A percentile compares a stretch with the other conserved stretches of the same genome.
These are phyloP conservation scores for Ectemnius cavifrons DNA, from an alignment of 2,888 invertebrate species.

Conservation along the genomic window DNA sequence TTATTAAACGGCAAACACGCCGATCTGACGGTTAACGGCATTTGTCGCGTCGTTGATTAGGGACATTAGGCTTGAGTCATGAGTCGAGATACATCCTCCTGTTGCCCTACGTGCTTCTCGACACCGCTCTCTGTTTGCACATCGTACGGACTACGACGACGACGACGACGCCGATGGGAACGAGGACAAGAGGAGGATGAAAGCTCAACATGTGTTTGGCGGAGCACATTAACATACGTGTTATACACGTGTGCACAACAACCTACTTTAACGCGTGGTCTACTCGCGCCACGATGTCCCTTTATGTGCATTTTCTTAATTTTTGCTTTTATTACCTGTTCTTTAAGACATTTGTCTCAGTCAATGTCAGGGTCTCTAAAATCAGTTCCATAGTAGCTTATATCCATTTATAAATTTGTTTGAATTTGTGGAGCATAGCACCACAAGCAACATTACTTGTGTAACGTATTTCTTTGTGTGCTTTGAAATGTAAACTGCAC, in stretches of 20 bases:
- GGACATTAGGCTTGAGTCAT: slow-evolving; percentile 31
- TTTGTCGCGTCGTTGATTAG: slow-evolving; percentile 33
- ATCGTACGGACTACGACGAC: not conserved
- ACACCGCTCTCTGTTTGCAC: slow-evolving; percentile 21
- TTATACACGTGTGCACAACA: slow-evolving; percentile 1
- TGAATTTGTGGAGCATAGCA: no score
- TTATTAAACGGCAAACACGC: slow-evolving; percentile 28
- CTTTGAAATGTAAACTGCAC: no score
- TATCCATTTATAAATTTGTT: no score
- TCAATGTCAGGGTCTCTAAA: no score
- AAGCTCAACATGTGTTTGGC: slow-evolving; percentile 26
- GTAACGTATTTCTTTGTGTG: no score
- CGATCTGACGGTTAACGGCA: slow-evolving; percentile 16
- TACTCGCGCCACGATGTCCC: no score
- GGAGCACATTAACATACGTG: slow-evolving; percentile 23
- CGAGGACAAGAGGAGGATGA: slow-evolving; percentile 5
- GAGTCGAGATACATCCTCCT: slow-evolving; percentile 11
- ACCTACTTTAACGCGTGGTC: not conserved
- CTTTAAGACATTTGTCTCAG: no score
- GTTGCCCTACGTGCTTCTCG: slow-evolving; percentile 21
- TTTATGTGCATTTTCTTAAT: no score
- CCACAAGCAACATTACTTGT: no score
- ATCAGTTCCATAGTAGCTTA: no score
- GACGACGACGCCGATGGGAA: not conserved
- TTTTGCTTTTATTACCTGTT: no score